Percentiles rank a stretch among this genome's conserved stretches.
Evolutionary conservation across 2,797 vertebrate genomes (phyloP).

Genomic region (Notolabrus celidotus): DNA sequence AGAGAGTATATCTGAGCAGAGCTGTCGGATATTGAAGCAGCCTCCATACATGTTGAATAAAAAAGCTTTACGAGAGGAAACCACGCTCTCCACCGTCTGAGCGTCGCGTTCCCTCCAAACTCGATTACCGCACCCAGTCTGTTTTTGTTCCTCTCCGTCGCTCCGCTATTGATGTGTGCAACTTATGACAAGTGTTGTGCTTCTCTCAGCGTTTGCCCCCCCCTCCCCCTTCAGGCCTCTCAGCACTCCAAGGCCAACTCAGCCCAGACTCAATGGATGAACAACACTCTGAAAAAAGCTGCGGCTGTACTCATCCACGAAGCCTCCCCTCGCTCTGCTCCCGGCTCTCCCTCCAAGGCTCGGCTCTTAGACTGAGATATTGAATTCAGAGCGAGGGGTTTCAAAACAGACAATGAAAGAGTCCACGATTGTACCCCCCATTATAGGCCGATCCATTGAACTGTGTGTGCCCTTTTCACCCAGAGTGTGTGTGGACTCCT

Average conservation of each 20-base stretch:
- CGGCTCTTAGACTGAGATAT: constrained; percentile 47
- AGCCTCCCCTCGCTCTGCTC: constrained; percentile 48
- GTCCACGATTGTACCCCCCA: constrained; percentile 31
- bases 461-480: constrained; percentile 20
- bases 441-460: constrained; percentile 49
- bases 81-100: not conserved
- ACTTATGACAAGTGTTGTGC: constrained; percentile 61
- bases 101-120: constrained; percentile 5
- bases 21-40: constrained; percentile 7
- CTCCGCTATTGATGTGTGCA: constrained; percentile 31
- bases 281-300: constrained; percentile 65
- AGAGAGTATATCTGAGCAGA: constrained; percentile 6
- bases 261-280: constrained; percentile 74
- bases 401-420: constrained; percentile 52
- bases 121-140: not conserved
- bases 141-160: constrained; percentile 26
- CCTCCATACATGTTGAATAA: not conserved
- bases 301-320: constrained; percentile 58
- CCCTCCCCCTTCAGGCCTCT: constrained; percentile 51
- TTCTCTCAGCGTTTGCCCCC: constrained; percentile 47
- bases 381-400: constrained; percentile 62
- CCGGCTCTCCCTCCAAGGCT: constrained; percentile 57
- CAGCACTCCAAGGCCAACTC: constrained; percentile 77
- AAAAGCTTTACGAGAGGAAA: constrained; percentile 1
- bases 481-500: constrained; percentile 20